These are phyloP conservation scores for Pyralis farinalis DNA, from an alignment of 2,888 invertebrate genomes.

Conservation along the genomic window DNA sequence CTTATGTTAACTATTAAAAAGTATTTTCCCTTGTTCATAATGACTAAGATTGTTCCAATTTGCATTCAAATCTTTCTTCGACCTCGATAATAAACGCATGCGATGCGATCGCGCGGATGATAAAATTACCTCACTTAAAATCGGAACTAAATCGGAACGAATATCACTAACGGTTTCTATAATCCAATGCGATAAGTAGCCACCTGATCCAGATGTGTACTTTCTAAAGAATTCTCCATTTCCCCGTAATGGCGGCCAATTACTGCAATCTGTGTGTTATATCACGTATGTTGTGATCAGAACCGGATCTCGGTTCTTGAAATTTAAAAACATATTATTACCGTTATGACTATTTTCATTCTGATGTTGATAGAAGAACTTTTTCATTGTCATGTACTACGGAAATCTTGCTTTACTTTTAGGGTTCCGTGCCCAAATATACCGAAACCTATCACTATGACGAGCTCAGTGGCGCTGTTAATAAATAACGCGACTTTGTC, in stretches of 20 bases:
- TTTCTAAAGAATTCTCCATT: slow-evolving; percentile 19
- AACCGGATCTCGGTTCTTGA: background rate
- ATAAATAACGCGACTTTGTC: no score
- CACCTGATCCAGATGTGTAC: slow-evolving; percentile 15
- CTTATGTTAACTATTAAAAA: no score
- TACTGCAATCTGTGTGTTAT: slow-evolving; percentile 17
- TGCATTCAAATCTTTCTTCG: slow-evolving; percentile 1
- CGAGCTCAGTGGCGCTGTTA: no score
- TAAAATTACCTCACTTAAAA: slow-evolving; percentile 5
- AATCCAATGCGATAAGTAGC: slow-evolving; percentile 5
- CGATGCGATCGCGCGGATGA: background rate
- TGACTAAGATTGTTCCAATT: no score
- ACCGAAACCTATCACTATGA: no score
- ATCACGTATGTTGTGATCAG: slow-evolving; percentile 8
- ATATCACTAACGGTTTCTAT: background rate
- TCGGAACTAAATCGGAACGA: background rate
- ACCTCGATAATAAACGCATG: background rate
- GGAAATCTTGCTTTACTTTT: no score
- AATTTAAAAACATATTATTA: slow-evolving; percentile 1
- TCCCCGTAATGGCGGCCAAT: slow-evolving; percentile 12
- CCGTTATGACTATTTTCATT: background rate
- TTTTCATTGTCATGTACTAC: no score
- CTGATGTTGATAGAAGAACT: background rate
- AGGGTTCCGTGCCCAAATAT: no score
- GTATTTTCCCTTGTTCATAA: no score